Percentiles rank a stretch among this genome's conserved stretches.
phyloP scores from a whole-genome alignment of 1,140 invertebrate species.

The Aphaenogaster floridana region DNA sequence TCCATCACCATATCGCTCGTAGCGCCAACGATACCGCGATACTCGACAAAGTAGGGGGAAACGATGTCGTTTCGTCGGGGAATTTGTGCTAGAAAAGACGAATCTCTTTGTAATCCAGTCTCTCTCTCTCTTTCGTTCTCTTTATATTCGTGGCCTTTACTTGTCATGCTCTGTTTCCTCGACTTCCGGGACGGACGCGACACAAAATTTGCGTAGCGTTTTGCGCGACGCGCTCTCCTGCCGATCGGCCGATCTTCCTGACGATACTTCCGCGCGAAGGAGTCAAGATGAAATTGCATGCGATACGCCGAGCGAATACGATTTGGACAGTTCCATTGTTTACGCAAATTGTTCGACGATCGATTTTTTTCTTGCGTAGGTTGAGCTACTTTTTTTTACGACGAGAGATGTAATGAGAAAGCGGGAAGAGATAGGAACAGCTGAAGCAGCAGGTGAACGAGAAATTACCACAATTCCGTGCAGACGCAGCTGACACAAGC shows the following conservation, averaged over 20 bases:
- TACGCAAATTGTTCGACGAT: background rate
- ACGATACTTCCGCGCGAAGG: background rate
- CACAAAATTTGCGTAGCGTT: slow-evolving; percentile 61
- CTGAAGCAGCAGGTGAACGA: slow-evolving; percentile 52
- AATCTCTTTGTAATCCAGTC: slow-evolving; percentile 69
- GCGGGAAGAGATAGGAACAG: slow-evolving; percentile 19
- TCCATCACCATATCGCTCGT: background rate
- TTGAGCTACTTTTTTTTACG: slow-evolving; percentile 28
- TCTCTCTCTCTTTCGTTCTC: slow-evolving; percentile 56
- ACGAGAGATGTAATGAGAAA: slow-evolving; percentile 3
- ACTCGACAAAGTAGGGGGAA: slow-evolving; percentile 63
- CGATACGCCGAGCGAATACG: background rate
- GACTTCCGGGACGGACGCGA: slow-evolving; percentile 66
- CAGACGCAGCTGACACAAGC: slow-evolving; percentile 11
- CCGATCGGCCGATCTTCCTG: background rate
- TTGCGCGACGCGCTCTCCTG: slow-evolving; percentile 27
- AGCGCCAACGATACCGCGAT: slow-evolving; percentile 8
- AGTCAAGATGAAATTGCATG: background rate
- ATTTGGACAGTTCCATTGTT: background rate
- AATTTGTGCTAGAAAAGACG: slow-evolving; percentile 65
- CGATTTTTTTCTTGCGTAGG: background rate
- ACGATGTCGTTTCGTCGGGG: slow-evolving; percentile 45
- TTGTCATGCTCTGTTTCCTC: slow-evolving; percentile 80
- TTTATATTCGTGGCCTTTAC: slow-evolving; percentile 54
- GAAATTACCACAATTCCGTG: slow-evolving; percentile 35